Percentiles rank a stretch among this genome's conserved stretches.
Conservation (phyloP, 2,797 vertebrate genomes). For the Enteromius unitaeniatus region DNA sequence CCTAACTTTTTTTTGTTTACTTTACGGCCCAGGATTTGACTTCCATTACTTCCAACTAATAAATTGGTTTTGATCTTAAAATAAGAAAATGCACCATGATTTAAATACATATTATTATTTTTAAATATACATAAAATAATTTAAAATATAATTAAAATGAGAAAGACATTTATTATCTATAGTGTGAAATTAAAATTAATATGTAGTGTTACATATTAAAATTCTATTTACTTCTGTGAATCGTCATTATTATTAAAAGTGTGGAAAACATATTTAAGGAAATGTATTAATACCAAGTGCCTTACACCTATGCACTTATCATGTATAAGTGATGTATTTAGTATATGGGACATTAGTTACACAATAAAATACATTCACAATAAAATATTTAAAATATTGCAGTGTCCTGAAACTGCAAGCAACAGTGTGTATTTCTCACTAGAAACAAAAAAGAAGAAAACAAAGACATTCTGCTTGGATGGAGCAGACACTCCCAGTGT, state of each 20-base stretch:
- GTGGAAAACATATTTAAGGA: neutral
- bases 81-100: neutral
- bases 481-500: slow-evolving; percentile 49
- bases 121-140: neutral
- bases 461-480: slow-evolving; percentile 41
- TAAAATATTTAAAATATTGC: no score
- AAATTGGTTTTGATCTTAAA: neutral
- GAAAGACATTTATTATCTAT: no score
- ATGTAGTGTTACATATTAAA: neutral
- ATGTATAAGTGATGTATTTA: neutral
- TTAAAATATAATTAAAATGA: neutral
- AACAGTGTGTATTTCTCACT: neutral
- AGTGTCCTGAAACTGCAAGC: neutral
- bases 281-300: neutral
- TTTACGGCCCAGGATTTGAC: neutral
- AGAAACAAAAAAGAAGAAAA: slow-evolving; percentile 18
- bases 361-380: neutral
- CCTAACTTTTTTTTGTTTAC: neutral
- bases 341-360: neutral
- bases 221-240: neutral
- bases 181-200: neutral
- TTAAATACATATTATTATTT: neutral
- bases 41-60: no score
- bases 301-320: neutral
- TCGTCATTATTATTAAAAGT: neutral